Conservation (phyloP, 2,888 invertebrate genomes). For the Himalopsyche kuldschensis region DNA sequence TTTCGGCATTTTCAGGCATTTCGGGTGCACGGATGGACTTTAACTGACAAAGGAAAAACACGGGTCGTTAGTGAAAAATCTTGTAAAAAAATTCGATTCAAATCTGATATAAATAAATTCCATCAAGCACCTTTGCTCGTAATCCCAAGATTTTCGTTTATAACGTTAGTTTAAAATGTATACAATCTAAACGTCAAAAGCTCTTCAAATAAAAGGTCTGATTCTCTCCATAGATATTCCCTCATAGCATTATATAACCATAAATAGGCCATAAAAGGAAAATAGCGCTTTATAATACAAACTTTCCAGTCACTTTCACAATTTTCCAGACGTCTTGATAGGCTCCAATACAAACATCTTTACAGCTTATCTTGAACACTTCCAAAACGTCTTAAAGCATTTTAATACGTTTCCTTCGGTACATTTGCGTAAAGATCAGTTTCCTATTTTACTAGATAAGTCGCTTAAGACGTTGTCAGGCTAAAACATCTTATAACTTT, state of each 20-base stretch:
- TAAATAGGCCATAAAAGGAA: neutral
- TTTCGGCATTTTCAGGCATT: no score
- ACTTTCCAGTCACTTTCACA: constrained; percentile 24
- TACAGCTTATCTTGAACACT: neutral
- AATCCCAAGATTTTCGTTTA: no score
- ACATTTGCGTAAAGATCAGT: neutral
- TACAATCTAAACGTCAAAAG: no score
- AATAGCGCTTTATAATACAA: constrained; percentile 4
- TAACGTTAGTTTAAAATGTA: no score
- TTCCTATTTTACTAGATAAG: neutral
- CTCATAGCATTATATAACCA: neutral
- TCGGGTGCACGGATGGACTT: no score
- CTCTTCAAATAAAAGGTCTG: no score
- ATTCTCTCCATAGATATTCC: neutral
- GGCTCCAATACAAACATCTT: constrained; percentile 5
- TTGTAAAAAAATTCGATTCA: no score
- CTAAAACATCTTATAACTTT: neutral
- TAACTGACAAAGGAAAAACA: no score
- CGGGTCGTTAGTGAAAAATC: no score
- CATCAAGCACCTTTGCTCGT: no score
- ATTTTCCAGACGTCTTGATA: constrained; percentile 36
- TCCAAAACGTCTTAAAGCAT: neutral
- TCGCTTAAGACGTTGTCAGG: neutral
- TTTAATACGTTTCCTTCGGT: neutral
- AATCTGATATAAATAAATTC: no score